Base-by-base conservation (phyloP, 2,797 vertebrate species). In the Hydrocynus forskahlii region DNA sequence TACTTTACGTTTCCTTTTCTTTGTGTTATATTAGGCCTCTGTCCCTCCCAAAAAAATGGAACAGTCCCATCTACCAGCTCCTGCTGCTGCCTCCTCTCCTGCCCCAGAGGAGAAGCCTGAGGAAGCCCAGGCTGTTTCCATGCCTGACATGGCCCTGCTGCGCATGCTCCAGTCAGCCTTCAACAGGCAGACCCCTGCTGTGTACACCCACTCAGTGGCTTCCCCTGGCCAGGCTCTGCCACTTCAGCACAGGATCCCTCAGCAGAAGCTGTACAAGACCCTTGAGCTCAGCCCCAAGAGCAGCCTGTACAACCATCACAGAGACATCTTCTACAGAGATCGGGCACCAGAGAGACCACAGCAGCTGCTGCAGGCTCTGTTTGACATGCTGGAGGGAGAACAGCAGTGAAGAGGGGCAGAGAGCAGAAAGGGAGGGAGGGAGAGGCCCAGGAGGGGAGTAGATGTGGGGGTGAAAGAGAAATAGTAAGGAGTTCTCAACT, bases 301-400 rank as follows among this genome's bases (percentile, higher is more conserved):
- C 89, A 96, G 87, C 81, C 89, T 97, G 73, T 98, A 97, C 87
- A 96, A 90, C 73, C 96, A 97, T 93, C 98, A 98, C 68, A 94
- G 94, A 4, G 97, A 99, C 23, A 93, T 93, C 85, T 97, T 99
- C 92, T 98, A 98, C 89, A 95, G 93, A 84, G 88, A 87, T 77
- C 98, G 96, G 90, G 93, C 96, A 98, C 88, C 95, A 95, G 87
- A 99, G 92, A 94, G 97, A 90, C 97, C 99, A 82, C 97, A 99
- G 86, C 93, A 95, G 86, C 93, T 99, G 91, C 92, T 99, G 81
- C 97, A 98, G 89, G 97, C 97, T 0, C 92, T 99, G 81, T 93
- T 98, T 66, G 92, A 97, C 86, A 97, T 99, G 87, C 86, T 98
- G 19, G 94, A 94, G 8, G 93, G 95, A 21, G 90, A 95, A 50